Conservation (phyloP, 2,888 invertebrate species). For the Hyposoter dolosus region DNA sequence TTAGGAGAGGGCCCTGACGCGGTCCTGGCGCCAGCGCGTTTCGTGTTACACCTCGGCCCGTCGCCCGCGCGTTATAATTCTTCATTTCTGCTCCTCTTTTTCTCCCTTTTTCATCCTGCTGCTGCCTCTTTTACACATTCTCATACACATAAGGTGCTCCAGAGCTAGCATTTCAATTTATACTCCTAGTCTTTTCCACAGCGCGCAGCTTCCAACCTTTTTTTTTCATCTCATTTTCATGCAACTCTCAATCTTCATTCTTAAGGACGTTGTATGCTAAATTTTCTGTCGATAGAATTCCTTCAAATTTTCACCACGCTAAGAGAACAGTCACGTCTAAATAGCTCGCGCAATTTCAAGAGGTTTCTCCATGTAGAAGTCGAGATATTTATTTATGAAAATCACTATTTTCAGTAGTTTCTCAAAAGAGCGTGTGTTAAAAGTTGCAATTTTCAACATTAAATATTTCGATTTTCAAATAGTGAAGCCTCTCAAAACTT, state of each 20-base stretch:
- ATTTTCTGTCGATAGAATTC: too few species aligned
- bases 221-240: constrained; percentile 6
- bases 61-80: constrained; percentile 74
- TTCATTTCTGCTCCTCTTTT: constrained; percentile 70
- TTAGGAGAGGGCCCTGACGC: constrained; percentile 71
- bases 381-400: too few species aligned
- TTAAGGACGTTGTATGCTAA: too few species aligned
- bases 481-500: too few species aligned
- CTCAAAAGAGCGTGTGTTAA: too few species aligned
- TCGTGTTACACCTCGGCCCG: constrained; percentile 80
- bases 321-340: too few species aligned
- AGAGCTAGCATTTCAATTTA: constrained; percentile 58
- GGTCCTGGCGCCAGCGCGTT: constrained; percentile 82
- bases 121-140: constrained; percentile 41
- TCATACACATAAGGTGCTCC: constrained; percentile 37
- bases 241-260: constrained; percentile 4
- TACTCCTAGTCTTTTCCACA: constrained; percentile 46
- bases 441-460: too few species aligned
- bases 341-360: too few species aligned
- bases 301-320: too few species aligned
- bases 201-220: background rate
- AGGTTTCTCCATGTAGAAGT: too few species aligned
- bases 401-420: too few species aligned
- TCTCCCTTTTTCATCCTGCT: constrained; percentile 49
- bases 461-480: too few species aligned